Evolutionary conservation across 2,888 invertebrate species (phyloP), one percentile per base, ranked within the genome.

Genomic region (Capitulum mitella): DNA sequence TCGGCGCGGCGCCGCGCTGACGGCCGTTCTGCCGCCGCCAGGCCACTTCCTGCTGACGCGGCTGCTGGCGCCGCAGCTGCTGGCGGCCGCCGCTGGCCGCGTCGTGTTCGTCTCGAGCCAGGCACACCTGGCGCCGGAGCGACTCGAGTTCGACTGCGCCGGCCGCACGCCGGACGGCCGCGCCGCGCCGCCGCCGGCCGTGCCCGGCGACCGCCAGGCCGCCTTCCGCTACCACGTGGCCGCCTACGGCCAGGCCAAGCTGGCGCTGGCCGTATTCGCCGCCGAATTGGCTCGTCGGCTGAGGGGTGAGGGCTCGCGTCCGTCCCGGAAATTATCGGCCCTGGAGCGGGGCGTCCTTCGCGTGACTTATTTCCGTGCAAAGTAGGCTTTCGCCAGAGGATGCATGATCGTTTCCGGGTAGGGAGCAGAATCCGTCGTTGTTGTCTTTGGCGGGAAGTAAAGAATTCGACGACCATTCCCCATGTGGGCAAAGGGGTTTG

Each of bases 1-100:
- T 46, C 10, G 10, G 46, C 46, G 10, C 6, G 46, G 46, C 85
- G 85, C 37, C 83, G 85, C 29, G 82, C n/a, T 89, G 79, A 85
- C 85, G n/a, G 80, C 19, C 58, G 58, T 29, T 14, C 10, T n/a
- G 34, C 29, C 37, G 14, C 34, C 58, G 74, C 74, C 78, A 80
- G 80, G 80, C 74, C 78, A 77, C 37, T 78, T 78, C 77, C 78
- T 80, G 32, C 77, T 80, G n/a, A 79, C 79, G 37, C 54, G 58
- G 14, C 54, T 79, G 34, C 74, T 80, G 26, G 77, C 77, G 34
- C 16, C 74, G 8, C 34, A 34, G 19, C 26, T 79, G 10, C 43
- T 75, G 34, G 43, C 32, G 2, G 32, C 81, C 26, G 61, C 74
- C n/a, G n/a, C 32, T 3, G 46, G 79, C 29, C 75, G 40, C 22